Base-by-base conservation (phyloP, 2,113 vertebrate species). In the Danionella cerebrum region DNA sequence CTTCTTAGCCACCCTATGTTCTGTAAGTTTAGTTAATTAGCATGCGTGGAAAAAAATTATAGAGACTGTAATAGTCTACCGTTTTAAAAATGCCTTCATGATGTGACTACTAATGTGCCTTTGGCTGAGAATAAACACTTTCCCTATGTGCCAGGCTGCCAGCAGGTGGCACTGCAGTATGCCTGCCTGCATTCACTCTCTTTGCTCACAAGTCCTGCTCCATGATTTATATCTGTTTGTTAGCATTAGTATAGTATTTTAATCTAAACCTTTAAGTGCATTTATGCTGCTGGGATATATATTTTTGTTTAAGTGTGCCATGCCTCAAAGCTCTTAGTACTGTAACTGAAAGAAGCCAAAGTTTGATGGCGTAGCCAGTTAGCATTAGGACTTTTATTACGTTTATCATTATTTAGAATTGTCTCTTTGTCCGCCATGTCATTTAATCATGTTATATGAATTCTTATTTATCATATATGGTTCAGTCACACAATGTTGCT, bases 101-200 rank as follows among this genome's bases (percentile, higher is more conserved):
- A 36, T 64, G 66, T 55, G 52, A 39, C 54, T n/a, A 73, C 52
- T 79, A 77, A 77, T 41, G 42, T 16, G 36, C 47, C 50, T 44
- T 29, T 39, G 70, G 38, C 10, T 38, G 25, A 65, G 65, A 75
- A 57, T 62, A 57, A 59, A 60, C 11, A 45, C 52, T 71, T 76
- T 75, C 72, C 65, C 74, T 72, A 21, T 69, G 68, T 75, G 63
- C 67, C 68, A 80, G 82, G 65, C 59, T 50, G 42, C 69, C 69
- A 72, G 52, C 24, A 65, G 72, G 50, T 65, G 75, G 67, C 51
- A 62, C 62, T 60, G 48, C 50, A 70, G 69, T 60, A 14, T 55
- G 11, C 54, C 36, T 27, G n/a, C 11, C 69, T 64, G 35, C 45
- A 27, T 60, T 48, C 14, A 45, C 65, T 29, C 62, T 66, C 62